A percentile compares a stretch with the other conserved stretches of the same genome.
These are phyloP conservation scores for Petaurus breviceps DNA, from an alignment of 2,113 vertebrate genomes.

Conservation along the genomic window DNA sequence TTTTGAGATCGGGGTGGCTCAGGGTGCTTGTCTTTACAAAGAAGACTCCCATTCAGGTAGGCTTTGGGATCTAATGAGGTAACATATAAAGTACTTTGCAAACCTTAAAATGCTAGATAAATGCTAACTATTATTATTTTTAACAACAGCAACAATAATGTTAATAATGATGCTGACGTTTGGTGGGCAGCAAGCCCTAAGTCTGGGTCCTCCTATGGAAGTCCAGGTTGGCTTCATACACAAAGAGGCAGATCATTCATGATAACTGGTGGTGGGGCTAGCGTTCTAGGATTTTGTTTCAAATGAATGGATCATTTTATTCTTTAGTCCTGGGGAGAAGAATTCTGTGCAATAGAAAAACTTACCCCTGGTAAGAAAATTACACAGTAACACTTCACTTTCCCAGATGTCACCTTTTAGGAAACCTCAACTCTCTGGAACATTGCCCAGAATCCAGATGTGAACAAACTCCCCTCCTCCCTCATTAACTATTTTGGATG, in stretches of 20 bases:
- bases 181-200: neutral
- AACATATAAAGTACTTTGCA: neutral
- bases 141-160: neutral
- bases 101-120: neutral
- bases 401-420: slow-evolving; percentile 42
- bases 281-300: neutral
- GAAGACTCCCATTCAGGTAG: neutral
- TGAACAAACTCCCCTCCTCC: neutral
- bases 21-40: rapidly evolving
- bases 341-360: neutral
- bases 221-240: neutral
- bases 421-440: slow-evolving; percentile 39
- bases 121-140: neutral
- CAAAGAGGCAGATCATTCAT: neutral
- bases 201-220: neutral
- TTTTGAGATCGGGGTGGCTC: neutral
- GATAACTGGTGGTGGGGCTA: neutral
- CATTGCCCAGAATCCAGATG: slow-evolving; percentile 17
- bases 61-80: neutral
- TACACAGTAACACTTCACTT: slow-evolving; percentile 33
- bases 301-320: neutral
- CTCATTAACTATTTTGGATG: neutral
- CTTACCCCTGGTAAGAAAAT: slow-evolving; percentile 21
- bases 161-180: neutral
- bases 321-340: neutral